Percentiles rank a stretch among this genome's conserved stretches.
phyloP scores from a whole-genome alignment of 2,113 vertebrate species.

The Acrocephalus arundinaceus region DNA sequence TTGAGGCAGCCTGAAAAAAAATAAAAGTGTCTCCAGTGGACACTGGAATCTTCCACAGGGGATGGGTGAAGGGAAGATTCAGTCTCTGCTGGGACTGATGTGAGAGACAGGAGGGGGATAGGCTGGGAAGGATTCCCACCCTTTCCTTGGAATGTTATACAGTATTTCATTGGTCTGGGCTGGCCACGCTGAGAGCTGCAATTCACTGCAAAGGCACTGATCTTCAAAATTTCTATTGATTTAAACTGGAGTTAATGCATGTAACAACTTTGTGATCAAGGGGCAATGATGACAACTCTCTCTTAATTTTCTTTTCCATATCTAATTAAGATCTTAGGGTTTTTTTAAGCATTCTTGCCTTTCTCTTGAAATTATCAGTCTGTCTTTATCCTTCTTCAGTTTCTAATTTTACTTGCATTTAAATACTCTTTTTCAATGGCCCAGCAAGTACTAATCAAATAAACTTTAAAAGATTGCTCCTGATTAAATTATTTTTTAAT shows the following conservation, averaged over 20 bases:
- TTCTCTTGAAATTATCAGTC: slow-evolving; percentile 1
- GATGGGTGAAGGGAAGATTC: not conserved
- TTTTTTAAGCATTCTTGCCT: not conserved
- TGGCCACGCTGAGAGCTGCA: not conserved
- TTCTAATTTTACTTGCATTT: slow-evolving; percentile 33
- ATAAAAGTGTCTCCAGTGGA: not conserved
- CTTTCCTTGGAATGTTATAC: not conserved
- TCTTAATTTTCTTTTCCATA: not conserved
- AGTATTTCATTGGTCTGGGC: not conserved
- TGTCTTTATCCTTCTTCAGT: slow-evolving; percentile 4
- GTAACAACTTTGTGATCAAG: slow-evolving; percentile 7
- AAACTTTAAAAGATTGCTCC: slow-evolving; percentile 61
- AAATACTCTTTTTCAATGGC: slow-evolving; percentile 30
- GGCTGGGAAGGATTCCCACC: not conserved
- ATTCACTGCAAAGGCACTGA: not conserved
- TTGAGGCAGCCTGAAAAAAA: not conserved
- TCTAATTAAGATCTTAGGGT: not conserved
- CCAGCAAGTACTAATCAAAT: slow-evolving; percentile 63
- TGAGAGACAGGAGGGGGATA: fast-evolving
- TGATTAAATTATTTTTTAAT: slow-evolving; percentile 79
- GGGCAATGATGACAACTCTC: not conserved
- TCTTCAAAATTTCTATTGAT: not conserved
- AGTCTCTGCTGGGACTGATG: fast-evolving
- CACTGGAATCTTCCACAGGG: not conserved
- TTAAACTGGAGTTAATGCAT: not conserved